Evolutionary conservation across 2,888 invertebrate species (phyloP).

Genomic region (Exocentrus adspersus): DNA sequence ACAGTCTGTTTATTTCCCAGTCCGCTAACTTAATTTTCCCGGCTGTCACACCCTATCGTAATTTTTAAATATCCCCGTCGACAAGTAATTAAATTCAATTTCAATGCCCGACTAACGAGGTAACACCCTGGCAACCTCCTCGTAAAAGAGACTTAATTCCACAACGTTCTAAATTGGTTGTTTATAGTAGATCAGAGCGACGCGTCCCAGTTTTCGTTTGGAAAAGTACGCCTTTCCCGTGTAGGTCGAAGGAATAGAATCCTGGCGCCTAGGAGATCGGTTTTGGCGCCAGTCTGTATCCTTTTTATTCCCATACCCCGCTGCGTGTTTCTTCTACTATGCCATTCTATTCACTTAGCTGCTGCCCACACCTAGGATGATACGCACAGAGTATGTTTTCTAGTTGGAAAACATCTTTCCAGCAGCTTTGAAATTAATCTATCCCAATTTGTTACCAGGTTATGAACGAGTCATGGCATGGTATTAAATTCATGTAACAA

Average conservation of each 20-base stretch:
- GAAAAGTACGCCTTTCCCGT: slow-evolving; percentile 6
- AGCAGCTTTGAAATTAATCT: too few relatives aligned
- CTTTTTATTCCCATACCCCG: background rate
- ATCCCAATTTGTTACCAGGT: too few relatives aligned
- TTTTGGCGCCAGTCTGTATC: slow-evolving; percentile 18
- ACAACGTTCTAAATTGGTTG: slow-evolving; percentile 9
- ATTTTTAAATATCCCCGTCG: background rate
- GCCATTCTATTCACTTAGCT: slow-evolving; percentile 3
- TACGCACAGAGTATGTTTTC: background rate
- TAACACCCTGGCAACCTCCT: background rate
- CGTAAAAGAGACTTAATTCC: background rate
- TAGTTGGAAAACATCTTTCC: background rate
- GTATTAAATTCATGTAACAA: too few relatives aligned
- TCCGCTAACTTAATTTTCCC: background rate
- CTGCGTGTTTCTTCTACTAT: background rate
- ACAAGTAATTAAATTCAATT: background rate
- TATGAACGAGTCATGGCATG: too few relatives aligned
- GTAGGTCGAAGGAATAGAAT: slow-evolving; percentile 6
- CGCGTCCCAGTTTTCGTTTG: slow-evolving; percentile 5
- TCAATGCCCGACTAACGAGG: slow-evolving; percentile 1
- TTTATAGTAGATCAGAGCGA: slow-evolving; percentile 11
- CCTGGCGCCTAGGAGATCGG: slow-evolving; percentile 17
- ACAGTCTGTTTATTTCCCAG: background rate
- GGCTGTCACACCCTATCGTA: too few relatives aligned
- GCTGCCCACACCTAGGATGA: background rate